A percentile compares a stretch with the other conserved stretches of the same genome.
Evolutionary conservation across 2,888 invertebrate genomes (phyloP).

Genomic region (Parapristionchus giblindavisi): DNA sequence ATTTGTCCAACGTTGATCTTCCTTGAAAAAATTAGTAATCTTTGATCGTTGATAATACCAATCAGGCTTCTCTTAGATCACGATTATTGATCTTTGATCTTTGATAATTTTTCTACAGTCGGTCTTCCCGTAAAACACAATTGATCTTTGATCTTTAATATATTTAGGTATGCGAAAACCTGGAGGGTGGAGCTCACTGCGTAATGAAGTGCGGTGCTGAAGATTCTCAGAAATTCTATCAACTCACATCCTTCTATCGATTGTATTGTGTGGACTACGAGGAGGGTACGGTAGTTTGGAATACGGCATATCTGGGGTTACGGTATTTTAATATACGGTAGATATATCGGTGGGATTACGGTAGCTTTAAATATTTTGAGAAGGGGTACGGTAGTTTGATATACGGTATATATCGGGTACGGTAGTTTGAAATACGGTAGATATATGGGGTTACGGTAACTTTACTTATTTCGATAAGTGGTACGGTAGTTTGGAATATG

Average conservation of each 20-base stretch:
- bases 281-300: constrained; percentile 43
- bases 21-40: too few species aligned
- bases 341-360: not conserved
- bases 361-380: not conserved
- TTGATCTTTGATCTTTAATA: too few species aligned
- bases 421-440: not conserved
- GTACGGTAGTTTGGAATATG: too few species aligned
- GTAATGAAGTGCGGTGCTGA: constrained; percentile 45
- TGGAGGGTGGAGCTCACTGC: constrained; percentile 51
- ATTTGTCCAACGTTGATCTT: too few species aligned
- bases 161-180: constrained; percentile 49
- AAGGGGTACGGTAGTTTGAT: too few species aligned
- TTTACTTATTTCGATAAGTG: too few species aligned
- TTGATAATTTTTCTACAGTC: too few species aligned
- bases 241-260: constrained; percentile 56
- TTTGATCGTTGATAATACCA: too few species aligned
- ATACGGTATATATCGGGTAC: too few species aligned
- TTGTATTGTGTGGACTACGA: constrained; percentile 57
- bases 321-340: not conserved
- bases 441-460: not conserved
- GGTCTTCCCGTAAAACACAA: too few species aligned
- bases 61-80: not conserved
- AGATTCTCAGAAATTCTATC: constrained; percentile 50
- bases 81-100: not conserved
- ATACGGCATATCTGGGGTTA: not conserved